Evolutionary conservation across 2,113 vertebrate species (phyloP).

Genomic region (Zapus hudsonius): DNA sequence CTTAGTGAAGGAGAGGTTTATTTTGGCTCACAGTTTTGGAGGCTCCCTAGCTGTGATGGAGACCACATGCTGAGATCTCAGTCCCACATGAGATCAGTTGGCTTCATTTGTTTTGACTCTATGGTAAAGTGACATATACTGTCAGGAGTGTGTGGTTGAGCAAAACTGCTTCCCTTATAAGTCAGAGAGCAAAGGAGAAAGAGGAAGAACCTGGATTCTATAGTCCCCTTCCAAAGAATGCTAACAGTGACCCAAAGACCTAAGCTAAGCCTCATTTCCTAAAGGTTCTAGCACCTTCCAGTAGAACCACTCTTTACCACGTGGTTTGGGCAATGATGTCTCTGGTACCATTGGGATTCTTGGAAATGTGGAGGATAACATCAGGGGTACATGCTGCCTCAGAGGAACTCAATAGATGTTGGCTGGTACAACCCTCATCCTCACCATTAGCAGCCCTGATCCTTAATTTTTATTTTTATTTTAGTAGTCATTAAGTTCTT

Average conservation of each 20-base stretch:
- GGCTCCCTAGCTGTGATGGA: not conserved
- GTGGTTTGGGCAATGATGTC: not conserved
- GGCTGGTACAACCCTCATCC: not conserved
- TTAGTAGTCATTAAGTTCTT: not conserved
- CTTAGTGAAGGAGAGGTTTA: not conserved
- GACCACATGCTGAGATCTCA: not conserved
- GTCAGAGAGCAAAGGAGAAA: not conserved
- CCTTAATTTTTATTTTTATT: not conserved
- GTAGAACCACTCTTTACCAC: not conserved
- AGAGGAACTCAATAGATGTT: not conserved
- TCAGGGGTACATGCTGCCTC: not conserved
- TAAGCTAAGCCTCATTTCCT: not conserved
- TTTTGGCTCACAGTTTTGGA: not conserved
- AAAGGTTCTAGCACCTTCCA: not conserved
- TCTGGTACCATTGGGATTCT: not conserved
- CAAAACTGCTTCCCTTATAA: not conserved
- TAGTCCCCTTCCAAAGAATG: not conserved
- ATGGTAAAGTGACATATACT: too few species aligned
- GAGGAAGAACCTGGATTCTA: not conserved
- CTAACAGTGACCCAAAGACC: not conserved
- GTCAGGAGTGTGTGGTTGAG: not conserved
- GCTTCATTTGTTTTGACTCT: too few species aligned
- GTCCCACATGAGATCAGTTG: too few species aligned
- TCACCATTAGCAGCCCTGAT: not conserved
- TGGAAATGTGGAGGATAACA: not conserved